A percentile compares a stretch with the other conserved stretches of the same genome.
Evolutionary conservation across 2,113 vertebrate species (phyloP).

Genomic region (Amazona vittata): DNA sequence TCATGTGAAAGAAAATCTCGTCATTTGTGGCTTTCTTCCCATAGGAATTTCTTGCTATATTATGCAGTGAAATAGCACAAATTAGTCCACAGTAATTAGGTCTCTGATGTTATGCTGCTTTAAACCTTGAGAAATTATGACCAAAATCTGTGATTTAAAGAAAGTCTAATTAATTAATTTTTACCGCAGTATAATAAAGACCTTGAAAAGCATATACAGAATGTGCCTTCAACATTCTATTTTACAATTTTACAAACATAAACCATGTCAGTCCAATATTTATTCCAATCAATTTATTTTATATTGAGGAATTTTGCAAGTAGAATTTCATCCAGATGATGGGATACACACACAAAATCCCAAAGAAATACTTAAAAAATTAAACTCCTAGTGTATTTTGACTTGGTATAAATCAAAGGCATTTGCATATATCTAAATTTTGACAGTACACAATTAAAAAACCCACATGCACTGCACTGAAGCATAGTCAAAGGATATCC

Average conservation of each 20-base stretch:
- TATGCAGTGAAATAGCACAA: not conserved
- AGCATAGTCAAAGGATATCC: not conserved
- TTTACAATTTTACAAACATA: not conserved
- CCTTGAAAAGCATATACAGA: not conserved
- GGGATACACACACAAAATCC: not conserved
- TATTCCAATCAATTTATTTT: not conserved
- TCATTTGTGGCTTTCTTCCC: not conserved
- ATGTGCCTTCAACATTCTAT: not conserved
- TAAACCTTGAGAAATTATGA: not conserved
- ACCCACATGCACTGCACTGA: fast-evolving
- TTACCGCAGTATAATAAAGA: not conserved
- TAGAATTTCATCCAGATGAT: not conserved
- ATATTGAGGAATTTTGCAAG: not conserved
- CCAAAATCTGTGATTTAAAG: not conserved
- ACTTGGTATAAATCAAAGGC: fast-evolving
- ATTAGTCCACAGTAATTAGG: not conserved
- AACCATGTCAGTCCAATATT: not conserved
- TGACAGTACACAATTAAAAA: not conserved
- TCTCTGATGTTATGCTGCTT: not conserved
- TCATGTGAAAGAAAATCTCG: not conserved
- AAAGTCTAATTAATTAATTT: not conserved
- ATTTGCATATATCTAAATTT: not conserved
- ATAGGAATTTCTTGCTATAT: not conserved
- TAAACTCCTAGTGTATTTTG: not conserved
- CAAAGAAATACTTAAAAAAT: not conserved